Evolutionary conservation across 2,888 invertebrate species (phyloP), one percentile per base, ranked within the genome.

Genomic region (Drosophila cracens): DNA sequence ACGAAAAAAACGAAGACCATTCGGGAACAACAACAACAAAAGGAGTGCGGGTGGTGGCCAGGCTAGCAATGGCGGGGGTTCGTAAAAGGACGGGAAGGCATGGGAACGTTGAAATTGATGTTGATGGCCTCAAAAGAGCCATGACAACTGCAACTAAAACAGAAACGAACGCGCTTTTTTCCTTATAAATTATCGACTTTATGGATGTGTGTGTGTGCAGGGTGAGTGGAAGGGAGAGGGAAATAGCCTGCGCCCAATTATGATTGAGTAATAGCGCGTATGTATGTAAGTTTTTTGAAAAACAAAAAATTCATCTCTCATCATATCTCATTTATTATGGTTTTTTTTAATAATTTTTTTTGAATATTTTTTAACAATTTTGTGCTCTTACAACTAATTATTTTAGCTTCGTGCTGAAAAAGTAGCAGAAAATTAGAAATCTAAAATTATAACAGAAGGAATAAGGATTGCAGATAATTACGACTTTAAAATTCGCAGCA

Each of bases 41-140:
- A 46, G 16, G 4, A 25, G 46, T 8, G 25, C 2, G 46, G 16
- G 46, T 16, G 21, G 8, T 25, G 21, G 25, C 16, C 46, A 25
- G 46, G 8, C 25, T n/a, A 72, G 25, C 25, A 48, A 51, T 69
- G 46, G 57, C 11, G 49, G 13, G 56, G 36, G 43, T 46, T 40
- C 10, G 18, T 6, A 46, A 38, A 2, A 52, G n/a, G 7, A 36
- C 3, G 16, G n/a, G 16, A 33, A 33, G 33, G 33, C 33, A 33
- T 0, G 31, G 29, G 18, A 33, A 21, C 33, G 36, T 38, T 56
- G 16, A 34, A 34, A 53, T 33, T 29, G 5, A 29, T 52, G n/a
- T 49, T 59, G 16, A 51, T 51, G 36, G 27, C 21, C 27, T n/a
- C 46, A 46, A 36, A 48, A 34, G 7, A 36, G 49, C 3, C 29